Evolutionary conservation across 2,797 vertebrate genomes (phyloP).

Genomic region (Hydrophis major): DNA sequence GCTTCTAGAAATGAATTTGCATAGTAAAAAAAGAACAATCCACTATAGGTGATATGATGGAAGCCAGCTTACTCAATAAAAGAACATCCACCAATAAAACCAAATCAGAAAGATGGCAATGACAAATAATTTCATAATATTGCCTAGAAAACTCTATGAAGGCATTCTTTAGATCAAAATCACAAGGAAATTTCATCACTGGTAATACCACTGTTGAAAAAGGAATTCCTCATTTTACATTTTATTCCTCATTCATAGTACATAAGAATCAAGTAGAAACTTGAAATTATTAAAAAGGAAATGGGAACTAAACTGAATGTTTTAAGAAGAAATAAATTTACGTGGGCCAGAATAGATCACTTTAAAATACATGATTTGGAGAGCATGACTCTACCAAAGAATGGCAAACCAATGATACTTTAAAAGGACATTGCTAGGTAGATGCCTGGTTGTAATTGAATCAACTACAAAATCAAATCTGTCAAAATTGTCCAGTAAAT

Average conservation of each 20-base stretch:
- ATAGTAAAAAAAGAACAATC: not conserved
- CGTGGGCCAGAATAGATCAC: not conserved
- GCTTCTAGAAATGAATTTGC: not conserved
- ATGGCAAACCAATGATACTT: not conserved
- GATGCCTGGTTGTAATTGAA: not conserved
- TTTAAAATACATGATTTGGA: not conserved
- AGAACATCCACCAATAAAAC: not conserved
- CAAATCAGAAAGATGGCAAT: not conserved
- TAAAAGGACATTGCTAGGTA: not conserved
- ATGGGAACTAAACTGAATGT: not conserved
- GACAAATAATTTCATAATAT: not conserved
- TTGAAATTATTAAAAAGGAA: not conserved
- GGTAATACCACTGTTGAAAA: not conserved
- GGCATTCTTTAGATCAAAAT: not conserved
- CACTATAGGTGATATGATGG: not conserved
- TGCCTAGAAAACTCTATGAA: not conserved
- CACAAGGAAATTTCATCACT: not conserved
- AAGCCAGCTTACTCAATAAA: not conserved
- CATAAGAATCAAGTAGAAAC: not conserved
- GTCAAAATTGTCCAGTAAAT: not conserved
- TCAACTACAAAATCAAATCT: not conserved
- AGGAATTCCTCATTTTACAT: not conserved
- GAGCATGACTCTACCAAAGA: not conserved
- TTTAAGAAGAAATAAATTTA: not conserved
- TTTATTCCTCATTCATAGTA: no score